Percentiles rank a stretch among this genome's conserved stretches.
These are phyloP conservation scores for Syngnathoides biaculeatus DNA, from an alignment of 2,113 vertebrate species.

Conservation along the genomic window DNA sequence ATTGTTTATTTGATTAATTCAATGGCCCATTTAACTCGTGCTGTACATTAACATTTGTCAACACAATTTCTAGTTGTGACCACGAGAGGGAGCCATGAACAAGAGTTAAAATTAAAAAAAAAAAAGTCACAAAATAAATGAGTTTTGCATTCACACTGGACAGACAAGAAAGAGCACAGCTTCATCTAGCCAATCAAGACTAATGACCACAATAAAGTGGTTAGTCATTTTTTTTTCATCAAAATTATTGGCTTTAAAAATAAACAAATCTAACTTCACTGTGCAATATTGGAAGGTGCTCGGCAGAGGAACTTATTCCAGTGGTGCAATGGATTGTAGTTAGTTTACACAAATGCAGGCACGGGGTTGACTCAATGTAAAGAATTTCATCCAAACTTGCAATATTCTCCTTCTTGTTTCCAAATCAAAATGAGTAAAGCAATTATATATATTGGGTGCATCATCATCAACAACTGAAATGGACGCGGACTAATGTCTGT, in stretches of 20 bases:
- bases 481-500: too few relatives aligned
- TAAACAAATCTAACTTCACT: neutral
- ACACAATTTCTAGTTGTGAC: conserved; percentile 8
- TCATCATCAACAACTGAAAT: neutral
- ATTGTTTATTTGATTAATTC: neutral
- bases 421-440: too few relatives aligned
- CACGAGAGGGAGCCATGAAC: conserved; percentile 61
- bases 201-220: neutral
- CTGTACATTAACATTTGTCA: neutral
- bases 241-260: neutral
- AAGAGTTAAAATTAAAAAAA: conserved; percentile 15
- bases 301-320: neutral
- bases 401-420: neutral
- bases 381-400: neutral
- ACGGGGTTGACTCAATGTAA: neutral
- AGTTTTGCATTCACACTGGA: neutral
- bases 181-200: neutral
- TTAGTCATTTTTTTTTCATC: neutral
- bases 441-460: neutral
- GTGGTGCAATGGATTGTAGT: neutral
- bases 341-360: conserved; percentile 17
- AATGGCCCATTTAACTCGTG: neutral
- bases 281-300: too few relatives aligned
- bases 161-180: neutral
- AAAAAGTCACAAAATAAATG: neutral